Percentiles rank a stretch among this genome's conserved stretches.
These are phyloP conservation scores for Archocentrus centrarchus DNA, from an alignment of 2,113 vertebrate species.

Conservation along the genomic window DNA sequence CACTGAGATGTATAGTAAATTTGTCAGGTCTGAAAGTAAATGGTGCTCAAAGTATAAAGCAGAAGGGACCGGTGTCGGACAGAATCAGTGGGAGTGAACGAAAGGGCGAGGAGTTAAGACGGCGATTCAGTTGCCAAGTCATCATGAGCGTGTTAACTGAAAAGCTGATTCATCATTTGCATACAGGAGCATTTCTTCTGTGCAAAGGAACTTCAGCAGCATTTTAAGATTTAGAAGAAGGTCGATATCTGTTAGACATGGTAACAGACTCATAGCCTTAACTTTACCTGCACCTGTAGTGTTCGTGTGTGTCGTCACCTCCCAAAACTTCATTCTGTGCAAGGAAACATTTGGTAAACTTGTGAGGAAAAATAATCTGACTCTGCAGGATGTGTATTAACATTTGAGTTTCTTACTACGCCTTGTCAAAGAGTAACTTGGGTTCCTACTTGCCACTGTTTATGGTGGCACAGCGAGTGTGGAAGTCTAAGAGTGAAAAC, in stretches of 20 bases:
- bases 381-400: not conserved
- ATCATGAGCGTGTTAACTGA: not conserved
- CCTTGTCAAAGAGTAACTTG: not conserved
- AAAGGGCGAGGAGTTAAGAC: not conserved
- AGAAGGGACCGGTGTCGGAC: not conserved
- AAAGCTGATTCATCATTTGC: not conserved
- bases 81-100: not conserved
- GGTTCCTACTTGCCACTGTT: not conserved
- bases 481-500: not conserved
- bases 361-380: not conserved
- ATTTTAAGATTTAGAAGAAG: not conserved
- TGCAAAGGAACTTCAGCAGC: not conserved
- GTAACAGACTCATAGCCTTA: too few species aligned
- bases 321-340: not conserved
- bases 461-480: rapidly evolving
- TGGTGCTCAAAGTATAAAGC: not conserved
- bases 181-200: not conserved
- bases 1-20: not conserved
- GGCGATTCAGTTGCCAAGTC: not conserved
- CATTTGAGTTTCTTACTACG: not conserved
- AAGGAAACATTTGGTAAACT: not conserved
- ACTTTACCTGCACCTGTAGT: not conserved
- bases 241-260: not conserved
- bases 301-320: rapidly evolving
- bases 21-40: not conserved